Conservation (phyloP, 2,113 vertebrate species). For the Camelus bactrianus region DNA sequence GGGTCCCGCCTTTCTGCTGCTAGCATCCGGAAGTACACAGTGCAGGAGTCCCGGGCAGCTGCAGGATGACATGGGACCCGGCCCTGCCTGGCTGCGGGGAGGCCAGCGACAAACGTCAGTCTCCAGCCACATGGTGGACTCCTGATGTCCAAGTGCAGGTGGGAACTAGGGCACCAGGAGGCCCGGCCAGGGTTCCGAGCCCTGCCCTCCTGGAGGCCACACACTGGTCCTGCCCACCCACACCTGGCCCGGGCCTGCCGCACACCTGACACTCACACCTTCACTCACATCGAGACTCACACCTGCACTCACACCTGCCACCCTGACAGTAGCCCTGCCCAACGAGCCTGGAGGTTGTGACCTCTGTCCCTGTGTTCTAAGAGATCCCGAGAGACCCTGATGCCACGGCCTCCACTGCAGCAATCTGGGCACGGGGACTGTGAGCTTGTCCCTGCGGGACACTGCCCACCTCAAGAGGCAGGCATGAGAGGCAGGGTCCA, state of each 20-base stretch:
- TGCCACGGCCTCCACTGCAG: background rate
- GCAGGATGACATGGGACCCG: too few relatives aligned
- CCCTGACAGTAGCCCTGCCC: background rate
- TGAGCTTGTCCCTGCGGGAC: background rate
- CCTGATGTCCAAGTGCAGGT: too few relatives aligned
- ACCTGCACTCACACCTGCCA: background rate
- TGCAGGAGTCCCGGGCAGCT: background rate
- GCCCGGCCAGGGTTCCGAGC: background rate
- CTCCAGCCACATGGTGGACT: fast-evolving
- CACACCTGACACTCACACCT: background rate
- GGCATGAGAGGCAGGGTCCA: too few relatives aligned
- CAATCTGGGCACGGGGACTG: background rate
- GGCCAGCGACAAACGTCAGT: fast-evolving
- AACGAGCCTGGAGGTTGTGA: background rate
- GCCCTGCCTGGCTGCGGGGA: background rate
- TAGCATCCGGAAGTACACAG: fast-evolving
- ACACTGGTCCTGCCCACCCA: fast-evolving
- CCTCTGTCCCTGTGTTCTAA: background rate
- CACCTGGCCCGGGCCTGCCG: too few relatives aligned
- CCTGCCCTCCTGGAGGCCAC: background rate
- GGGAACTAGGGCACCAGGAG: background rate
- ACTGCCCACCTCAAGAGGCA: too few relatives aligned
- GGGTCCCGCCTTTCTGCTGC: background rate
- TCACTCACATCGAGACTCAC: background rate
- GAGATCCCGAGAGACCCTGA: background rate